A percentile compares a stretch with the other conserved stretches of the same genome.
Evolutionary conservation across 1,140 invertebrate species (phyloP).

Genomic region (Aradophagus sp.): DNA sequence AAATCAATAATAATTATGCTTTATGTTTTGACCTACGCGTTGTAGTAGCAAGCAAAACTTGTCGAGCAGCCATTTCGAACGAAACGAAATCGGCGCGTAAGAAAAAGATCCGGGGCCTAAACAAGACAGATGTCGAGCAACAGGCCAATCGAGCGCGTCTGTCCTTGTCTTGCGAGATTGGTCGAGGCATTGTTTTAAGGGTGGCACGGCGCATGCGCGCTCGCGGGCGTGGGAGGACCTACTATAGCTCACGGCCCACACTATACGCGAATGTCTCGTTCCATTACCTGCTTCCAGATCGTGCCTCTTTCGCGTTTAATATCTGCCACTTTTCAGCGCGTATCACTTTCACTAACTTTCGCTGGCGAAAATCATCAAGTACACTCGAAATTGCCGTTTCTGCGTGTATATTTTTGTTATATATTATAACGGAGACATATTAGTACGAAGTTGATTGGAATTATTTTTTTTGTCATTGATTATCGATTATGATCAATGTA

Average conservation of each 20-base stretch:
- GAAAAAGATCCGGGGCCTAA: slow-evolving; percentile 29
- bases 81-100: too few species aligned
- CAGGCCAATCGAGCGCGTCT: slow-evolving; percentile 68
- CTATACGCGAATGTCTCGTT: slow-evolving; percentile 48
- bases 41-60: too few species aligned
- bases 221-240: slow-evolving; percentile 67
- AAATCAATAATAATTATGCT: too few species aligned
- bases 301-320: slow-evolving; percentile 33
- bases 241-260: slow-evolving; percentile 64
- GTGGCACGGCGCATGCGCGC: slow-evolving; percentile 72
- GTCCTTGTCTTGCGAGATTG: slow-evolving; percentile 73
- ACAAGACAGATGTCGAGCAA: slow-evolving; percentile 67
- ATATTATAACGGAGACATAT: too few species aligned
- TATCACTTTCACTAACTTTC: slow-evolving; percentile 50
- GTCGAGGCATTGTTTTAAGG: slow-evolving; percentile 74
- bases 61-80: too few species aligned
- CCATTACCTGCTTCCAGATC: slow-evolving; percentile 30
- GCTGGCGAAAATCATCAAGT: slow-evolving; percentile 11
- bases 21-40: too few species aligned
- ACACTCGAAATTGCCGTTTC: too few species aligned
- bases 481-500: too few species aligned
- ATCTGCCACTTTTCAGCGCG: slow-evolving; percentile 24
- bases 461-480: too few species aligned
- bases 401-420: too few species aligned
- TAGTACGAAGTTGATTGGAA: too few species aligned